phyloP scores from a whole-genome alignment of 2,113 vertebrate genomes.

The Colius striatus region DNA sequence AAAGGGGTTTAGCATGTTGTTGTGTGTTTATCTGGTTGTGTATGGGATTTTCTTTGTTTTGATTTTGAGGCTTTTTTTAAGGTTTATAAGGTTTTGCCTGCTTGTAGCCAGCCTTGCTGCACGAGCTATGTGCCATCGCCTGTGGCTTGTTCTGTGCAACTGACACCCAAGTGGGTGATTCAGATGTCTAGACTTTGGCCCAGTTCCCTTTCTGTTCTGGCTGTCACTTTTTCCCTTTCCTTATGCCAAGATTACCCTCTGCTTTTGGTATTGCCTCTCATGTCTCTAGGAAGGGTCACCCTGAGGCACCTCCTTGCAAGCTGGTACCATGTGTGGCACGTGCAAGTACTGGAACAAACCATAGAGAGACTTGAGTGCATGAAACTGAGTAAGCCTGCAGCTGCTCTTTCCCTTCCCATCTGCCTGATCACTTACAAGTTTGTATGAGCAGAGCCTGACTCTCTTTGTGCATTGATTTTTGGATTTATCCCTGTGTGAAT shows the following conservation, averaged over 20 bases:
- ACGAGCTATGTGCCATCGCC: neutral
- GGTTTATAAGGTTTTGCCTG: neutral
- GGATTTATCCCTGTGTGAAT: neutral
- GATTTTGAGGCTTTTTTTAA: neutral
- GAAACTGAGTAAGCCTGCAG: neutral
- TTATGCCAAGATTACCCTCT: neutral
- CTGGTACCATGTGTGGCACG: fast-evolving
- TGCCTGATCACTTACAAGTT: neutral
- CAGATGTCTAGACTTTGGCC: neutral
- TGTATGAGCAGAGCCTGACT: neutral
- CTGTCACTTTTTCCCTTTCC: neutral
- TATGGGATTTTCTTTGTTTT: neutral
- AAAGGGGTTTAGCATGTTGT: neutral
- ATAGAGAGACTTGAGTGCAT: fast-evolving
- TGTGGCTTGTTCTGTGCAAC: neutral
- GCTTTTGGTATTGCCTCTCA: fast-evolving
- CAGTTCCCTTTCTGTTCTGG: neutral
- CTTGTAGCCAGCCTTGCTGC: neutral
- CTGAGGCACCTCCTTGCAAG: neutral
- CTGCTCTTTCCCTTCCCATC: neutral
- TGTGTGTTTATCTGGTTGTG: neutral
- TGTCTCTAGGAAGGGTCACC: neutral
- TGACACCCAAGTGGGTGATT: neutral
- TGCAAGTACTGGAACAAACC: neutral
- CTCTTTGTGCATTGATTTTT: neutral